These are phyloP conservation scores for Drosophila prolongata DNA, from an alignment of 2,888 invertebrate genomes.

Conservation along the genomic window DNA sequence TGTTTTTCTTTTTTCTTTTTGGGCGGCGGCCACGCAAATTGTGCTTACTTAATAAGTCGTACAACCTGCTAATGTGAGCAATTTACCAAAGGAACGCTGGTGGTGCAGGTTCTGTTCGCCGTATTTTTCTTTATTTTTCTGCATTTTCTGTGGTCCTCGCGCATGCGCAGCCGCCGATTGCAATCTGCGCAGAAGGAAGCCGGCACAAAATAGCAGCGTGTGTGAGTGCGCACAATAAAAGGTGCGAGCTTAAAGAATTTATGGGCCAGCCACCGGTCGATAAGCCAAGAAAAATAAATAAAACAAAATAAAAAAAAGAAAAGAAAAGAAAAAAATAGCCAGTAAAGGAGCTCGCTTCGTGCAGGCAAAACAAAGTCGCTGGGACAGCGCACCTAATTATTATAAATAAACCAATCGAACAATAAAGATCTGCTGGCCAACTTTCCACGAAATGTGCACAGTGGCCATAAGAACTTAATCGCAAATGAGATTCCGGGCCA, in stretches of 20 bases:
- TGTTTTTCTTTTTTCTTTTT: slow-evolving; percentile 36
- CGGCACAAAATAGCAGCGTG: slow-evolving; percentile 43
- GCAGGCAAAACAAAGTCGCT: slow-evolving; percentile 56
- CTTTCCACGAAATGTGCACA: slow-evolving; percentile 72
- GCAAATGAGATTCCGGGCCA: slow-evolving; percentile 72
- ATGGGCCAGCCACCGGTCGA: slow-evolving; percentile 77
- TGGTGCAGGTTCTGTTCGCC: slow-evolving; percentile 30
- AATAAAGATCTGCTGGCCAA: slow-evolving; percentile 82
- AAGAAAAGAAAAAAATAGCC: slow-evolving; percentile 6
- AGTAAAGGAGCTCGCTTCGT: slow-evolving; percentile 6
- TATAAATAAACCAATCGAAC: slow-evolving; percentile 84
- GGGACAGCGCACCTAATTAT: slow-evolving; percentile 83
- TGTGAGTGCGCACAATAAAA: slow-evolving; percentile 81
- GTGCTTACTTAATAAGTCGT: slow-evolving; percentile 84
- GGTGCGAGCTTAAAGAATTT: slow-evolving; percentile 84
- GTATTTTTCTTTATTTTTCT: slow-evolving; percentile 25
- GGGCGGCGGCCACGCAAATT: slow-evolving; percentile 83
- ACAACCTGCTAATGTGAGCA: slow-evolving; percentile 84
- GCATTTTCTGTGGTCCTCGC: slow-evolving; percentile 47
- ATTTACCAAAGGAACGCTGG: slow-evolving; percentile 82
- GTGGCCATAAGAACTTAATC: slow-evolving; percentile 82
- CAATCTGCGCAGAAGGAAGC: slow-evolving; percentile 57
- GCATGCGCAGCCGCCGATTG: slow-evolving; percentile 74
- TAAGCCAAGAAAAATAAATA: slow-evolving; percentile 62
- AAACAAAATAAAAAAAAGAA: slow-evolving; percentile 9